Evolutionary conservation across 2,888 invertebrate genomes (phyloP).

Genomic region (Hemithea aestivaria): DNA sequence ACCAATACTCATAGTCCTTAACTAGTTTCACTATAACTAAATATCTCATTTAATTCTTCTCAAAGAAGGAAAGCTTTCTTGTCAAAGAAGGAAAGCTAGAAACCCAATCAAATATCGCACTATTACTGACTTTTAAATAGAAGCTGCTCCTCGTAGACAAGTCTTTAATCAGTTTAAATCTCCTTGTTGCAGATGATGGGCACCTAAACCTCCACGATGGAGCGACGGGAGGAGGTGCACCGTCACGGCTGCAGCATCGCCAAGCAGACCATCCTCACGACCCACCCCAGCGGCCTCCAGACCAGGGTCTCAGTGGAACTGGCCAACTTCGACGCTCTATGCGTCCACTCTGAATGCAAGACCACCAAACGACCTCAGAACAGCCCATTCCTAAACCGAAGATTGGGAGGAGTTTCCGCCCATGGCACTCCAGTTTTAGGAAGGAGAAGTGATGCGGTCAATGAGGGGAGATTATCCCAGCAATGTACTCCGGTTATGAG

Average conservation of each 20-base stretch:
- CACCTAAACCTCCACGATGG: slow-evolving; percentile 44
- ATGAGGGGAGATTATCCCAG: slow-evolving; percentile 66
- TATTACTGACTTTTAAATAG: too few species aligned
- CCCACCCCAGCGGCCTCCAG: slow-evolving; percentile 67
- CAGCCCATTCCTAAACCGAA: slow-evolving; percentile 55
- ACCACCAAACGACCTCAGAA: slow-evolving; percentile 42
- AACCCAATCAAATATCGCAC: too few species aligned
- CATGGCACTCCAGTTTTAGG: slow-evolving; percentile 70
- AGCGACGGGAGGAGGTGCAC: slow-evolving; percentile 64
- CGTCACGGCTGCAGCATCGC: slow-evolving; percentile 71
- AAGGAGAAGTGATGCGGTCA: slow-evolving; percentile 65
- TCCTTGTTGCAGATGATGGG: slow-evolving; percentile 23
- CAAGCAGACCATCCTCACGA: slow-evolving; percentile 70
- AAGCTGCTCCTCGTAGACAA: too few species aligned
- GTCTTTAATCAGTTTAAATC: not conserved
- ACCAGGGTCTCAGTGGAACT: slow-evolving; percentile 70
- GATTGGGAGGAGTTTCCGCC: slow-evolving; percentile 62
- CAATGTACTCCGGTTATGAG: slow-evolving; percentile 73
- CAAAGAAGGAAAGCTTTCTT: too few species aligned
- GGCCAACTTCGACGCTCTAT: slow-evolving; percentile 67
- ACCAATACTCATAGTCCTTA: too few species aligned
- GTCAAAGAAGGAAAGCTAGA: too few species aligned
- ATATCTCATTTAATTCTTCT: too few species aligned
- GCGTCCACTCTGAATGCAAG: slow-evolving; percentile 62
- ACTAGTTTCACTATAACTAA: too few species aligned